These are phyloP conservation scores for Subacronicta megacephala DNA, from an alignment of 2,888 invertebrate species.

Conservation along the genomic window DNA sequence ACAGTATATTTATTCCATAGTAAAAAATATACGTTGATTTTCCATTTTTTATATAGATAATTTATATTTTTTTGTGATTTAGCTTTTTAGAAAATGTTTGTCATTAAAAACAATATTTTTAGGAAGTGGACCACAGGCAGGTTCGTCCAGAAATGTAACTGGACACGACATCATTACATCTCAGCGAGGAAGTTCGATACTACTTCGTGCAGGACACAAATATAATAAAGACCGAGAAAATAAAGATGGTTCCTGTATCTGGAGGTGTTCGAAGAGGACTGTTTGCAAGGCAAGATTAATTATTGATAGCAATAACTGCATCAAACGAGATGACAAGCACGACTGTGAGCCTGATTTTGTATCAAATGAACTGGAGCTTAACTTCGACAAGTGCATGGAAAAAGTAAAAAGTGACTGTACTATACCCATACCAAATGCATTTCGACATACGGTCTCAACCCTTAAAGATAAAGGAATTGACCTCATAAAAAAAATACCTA, in stretches of 20 bases:
- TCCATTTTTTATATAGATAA: too few species aligned
- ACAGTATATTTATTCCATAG: slow-evolving; percentile 10
- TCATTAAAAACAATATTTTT: slow-evolving; percentile 11
- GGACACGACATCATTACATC: slow-evolving; percentile 14
- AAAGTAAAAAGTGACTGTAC: slow-evolving; percentile 12
- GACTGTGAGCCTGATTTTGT: slow-evolving; percentile 32
- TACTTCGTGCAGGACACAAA: too few species aligned
- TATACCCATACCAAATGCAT: slow-evolving; percentile 4
- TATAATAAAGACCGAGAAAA: slow-evolving; percentile 24
- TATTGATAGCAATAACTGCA: slow-evolving; percentile 15
- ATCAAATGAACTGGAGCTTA: slow-evolving; percentile 12
- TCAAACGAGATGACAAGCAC: slow-evolving; percentile 30
- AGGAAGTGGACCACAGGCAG: slow-evolving; percentile 12
- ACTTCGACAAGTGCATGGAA: slow-evolving; percentile 9
- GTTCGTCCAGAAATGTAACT: slow-evolving; percentile 14
- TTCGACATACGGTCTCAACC: neutral
- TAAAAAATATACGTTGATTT: slow-evolving; percentile 8
- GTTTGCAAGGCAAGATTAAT: slow-evolving; percentile 31
- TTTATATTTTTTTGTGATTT: slow-evolving; percentile 4
- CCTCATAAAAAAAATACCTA: slow-evolving; percentile 10
- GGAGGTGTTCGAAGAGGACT: slow-evolving; percentile 33
- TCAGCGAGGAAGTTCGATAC: slow-evolving; percentile 26
- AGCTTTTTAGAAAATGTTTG: slow-evolving; percentile 6
- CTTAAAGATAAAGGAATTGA: slow-evolving; percentile 8
- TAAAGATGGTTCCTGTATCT: slow-evolving; percentile 26